Evolutionary conservation across 2,797 vertebrate species (phyloP), one percentile per base, ranked within the genome.

Genomic region (Enteromius afrohamiltoni): DNA sequence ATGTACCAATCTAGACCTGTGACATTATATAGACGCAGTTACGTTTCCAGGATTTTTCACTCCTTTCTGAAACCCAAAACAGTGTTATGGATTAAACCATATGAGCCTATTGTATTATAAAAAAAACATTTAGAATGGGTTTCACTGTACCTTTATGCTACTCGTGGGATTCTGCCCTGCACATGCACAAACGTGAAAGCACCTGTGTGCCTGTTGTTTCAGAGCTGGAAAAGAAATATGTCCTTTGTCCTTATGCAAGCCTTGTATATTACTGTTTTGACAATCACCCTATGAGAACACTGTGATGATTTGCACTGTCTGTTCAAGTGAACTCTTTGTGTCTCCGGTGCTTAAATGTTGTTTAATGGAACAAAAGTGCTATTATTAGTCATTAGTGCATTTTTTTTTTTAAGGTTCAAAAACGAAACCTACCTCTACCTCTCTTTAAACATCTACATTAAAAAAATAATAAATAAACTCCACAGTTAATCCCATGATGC

Each of bases 401-500:
- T 88, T 89, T 88, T 88, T 89, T 88, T 88, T 89, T 84, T 90
- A 81, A 88, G 88, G 85, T 84, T 85, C 84, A 82, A 87, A 81
- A 88, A 34, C 6, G 83, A 88, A 89, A 92, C 73, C 90, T 92
- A 88, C 90, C 92, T 88, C 95, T 95, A 94, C 95, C 95, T 96
- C 95, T 93, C 76, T 94, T 89, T 89, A 89, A 85, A 88, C 85
- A 89, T 89, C 82, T 93, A 90, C 92, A 91, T 91, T 13, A 13
- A 11, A 13, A 45, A 90, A 85, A 92, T 93, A 93, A 90, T 5
- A 85, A 88, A 88, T 85, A 88, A 90, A 77, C 71, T 42, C 26
- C 16, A 68, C 87, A 88, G 79, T 89, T 92, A 88, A 88, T 90
- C 86, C 84, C 55, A 73, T 26, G 17, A 45, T 29, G 6, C 37